Conservation (phyloP, 2,888 invertebrate species). For the Luperina testacea region DNA sequence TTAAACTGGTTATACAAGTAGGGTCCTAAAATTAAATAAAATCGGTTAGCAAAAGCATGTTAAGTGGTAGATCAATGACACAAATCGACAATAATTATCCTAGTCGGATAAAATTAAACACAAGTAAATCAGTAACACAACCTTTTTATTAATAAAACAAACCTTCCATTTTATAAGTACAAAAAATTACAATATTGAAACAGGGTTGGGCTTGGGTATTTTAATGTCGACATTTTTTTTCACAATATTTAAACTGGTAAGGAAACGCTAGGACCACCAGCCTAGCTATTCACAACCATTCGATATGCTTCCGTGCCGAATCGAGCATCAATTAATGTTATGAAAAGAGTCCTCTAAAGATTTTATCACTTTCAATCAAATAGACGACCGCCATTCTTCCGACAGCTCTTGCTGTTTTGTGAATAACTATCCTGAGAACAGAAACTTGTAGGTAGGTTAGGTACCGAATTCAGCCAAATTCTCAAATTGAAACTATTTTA, state of each 20-base stretch:
- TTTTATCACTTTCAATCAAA: not conserved
- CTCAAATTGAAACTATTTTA: not conserved
- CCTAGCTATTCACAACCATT: too few relatives aligned
- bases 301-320: not conserved
- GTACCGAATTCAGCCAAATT: not conserved
- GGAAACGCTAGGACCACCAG: not conserved
- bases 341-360: not conserved
- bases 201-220: not conserved
- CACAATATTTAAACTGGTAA: not conserved
- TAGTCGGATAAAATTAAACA: not conserved
- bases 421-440: not conserved
- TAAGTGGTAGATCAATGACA: too few relatives aligned
- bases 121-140: constrained; percentile 14
- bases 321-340: not conserved
- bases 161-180: constrained; percentile 27
- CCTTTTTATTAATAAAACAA: constrained; percentile 39
- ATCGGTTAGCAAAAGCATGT: too few relatives aligned
- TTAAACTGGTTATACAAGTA: too few relatives aligned
- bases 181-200: constrained; percentile 27
- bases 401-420: not conserved
- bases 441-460: not conserved
- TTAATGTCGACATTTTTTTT: not conserved
- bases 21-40: too few relatives aligned
- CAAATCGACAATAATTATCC: too few relatives aligned
- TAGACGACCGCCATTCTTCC: not conserved